phyloP scores from a whole-genome alignment of 2,888 invertebrate species.

The Platycheirus albimanus region DNA sequence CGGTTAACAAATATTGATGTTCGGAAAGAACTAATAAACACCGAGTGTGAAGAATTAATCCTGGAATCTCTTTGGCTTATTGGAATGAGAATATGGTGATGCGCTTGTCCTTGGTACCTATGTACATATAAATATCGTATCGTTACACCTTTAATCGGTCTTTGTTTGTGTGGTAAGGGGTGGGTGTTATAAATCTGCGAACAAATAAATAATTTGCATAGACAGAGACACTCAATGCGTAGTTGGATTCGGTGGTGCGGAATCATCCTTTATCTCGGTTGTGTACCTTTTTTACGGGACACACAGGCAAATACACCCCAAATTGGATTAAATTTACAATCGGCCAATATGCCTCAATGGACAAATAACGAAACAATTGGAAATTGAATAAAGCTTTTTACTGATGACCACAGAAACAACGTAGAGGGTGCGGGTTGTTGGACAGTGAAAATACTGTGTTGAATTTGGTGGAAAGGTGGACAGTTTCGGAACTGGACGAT shows the following conservation, averaged over 20 bases:
- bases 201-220: conserved; percentile 55
- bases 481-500: no score
- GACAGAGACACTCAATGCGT: no score
- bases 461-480: background rate
- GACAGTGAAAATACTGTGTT: background rate
- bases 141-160: conserved; percentile 59
- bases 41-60: conserved; percentile 54
- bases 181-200: conserved; percentile 26
- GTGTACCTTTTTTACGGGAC: conserved; percentile 44
- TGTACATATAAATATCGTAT: no score
- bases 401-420: conserved; percentile 61
- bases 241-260: conserved; percentile 27
- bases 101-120: background rate
- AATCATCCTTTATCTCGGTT: conserved; percentile 52
- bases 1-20: conserved; percentile 64
- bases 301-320: conserved; percentile 1
- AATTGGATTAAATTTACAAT: conserved; percentile 69
- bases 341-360: conserved; percentile 65
- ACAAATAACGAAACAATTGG: conserved; percentile 69
- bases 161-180: conserved; percentile 11
- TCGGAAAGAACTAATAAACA: conserved; percentile 68
- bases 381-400: conserved; percentile 71
- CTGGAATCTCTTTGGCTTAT: conserved; percentile 45
- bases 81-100: background rate
- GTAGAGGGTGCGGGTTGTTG: conserved; percentile 3